phyloP scores from a whole-genome alignment of 2,797 vertebrate genomes.

The Clarias pachynema region DNA sequence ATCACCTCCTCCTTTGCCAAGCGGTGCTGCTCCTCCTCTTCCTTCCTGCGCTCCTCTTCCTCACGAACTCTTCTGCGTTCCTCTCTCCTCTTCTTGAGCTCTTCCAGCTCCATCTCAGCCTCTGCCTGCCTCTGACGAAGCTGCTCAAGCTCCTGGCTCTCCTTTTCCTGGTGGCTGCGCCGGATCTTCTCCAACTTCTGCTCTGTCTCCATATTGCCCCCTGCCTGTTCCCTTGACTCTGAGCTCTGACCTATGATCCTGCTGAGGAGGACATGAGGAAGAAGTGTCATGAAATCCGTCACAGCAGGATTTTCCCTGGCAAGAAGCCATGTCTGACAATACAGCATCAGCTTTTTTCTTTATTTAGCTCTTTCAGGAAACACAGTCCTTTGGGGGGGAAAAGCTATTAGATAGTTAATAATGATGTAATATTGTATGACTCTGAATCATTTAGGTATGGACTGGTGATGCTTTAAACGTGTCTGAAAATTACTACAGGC shows the following conservation, averaged over 20 bases:
- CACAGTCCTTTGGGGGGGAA: background rate
- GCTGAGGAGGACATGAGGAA: conserved; percentile 31
- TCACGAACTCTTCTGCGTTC: conserved; percentile 63
- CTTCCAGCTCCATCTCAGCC: conserved; percentile 76
- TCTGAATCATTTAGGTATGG: background rate
- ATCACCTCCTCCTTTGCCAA: conserved; percentile 73
- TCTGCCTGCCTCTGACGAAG: conserved; percentile 67
- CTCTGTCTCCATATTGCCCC: conserved; percentile 66
- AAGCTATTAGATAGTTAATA: background rate
- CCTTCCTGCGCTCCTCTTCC: conserved; percentile 65
- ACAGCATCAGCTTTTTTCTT: conserved; percentile 33
- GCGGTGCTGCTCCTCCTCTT: conserved; percentile 65
- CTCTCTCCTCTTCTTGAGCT: conserved; percentile 73
- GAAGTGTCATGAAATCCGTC: background rate
- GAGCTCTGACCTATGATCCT: conserved; percentile 47
- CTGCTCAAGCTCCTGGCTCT: conserved; percentile 73
- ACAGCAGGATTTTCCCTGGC: conserved; percentile 34
- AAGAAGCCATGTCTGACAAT: conserved; percentile 32
- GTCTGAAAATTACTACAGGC: no score
- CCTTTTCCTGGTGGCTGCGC: conserved; percentile 72
- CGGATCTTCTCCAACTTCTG: conserved; percentile 77
- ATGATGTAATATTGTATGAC: background rate
- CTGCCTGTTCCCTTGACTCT: conserved; percentile 61
- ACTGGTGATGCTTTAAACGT: background rate
- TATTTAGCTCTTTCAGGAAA: conserved; percentile 12